Evolutionary conservation across 2,113 vertebrate species (phyloP).

Genomic region (Nerophis ophidion): DNA sequence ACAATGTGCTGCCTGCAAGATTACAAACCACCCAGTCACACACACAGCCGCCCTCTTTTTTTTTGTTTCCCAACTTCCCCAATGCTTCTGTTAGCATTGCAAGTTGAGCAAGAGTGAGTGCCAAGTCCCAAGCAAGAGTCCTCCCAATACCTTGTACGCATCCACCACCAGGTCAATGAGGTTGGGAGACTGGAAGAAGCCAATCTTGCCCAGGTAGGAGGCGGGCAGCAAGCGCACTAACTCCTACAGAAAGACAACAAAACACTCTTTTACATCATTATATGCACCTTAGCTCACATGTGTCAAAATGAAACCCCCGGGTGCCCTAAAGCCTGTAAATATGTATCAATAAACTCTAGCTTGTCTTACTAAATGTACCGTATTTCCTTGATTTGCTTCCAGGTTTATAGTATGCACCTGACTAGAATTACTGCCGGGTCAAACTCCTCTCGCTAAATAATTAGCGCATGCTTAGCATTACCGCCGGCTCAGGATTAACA

Average conservation of each 20-base stretch:
- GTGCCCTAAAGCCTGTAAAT: too few relatives aligned
- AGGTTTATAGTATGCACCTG: too few relatives aligned
- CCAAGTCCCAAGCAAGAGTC: neutral
- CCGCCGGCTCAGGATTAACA: too few relatives aligned
- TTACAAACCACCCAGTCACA: conserved; percentile 30
- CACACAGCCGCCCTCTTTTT: conserved; percentile 2
- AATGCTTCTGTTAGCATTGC: conserved; percentile 7
- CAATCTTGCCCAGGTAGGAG: conserved; percentile 82
- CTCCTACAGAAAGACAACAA: conserved; percentile 64
- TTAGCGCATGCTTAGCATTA: too few relatives aligned
- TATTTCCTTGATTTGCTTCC: too few relatives aligned
- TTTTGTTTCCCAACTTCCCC: conserved; percentile 4
- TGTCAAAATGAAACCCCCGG: too few relatives aligned
- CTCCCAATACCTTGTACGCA: conserved; percentile 84
- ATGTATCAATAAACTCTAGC: too few relatives aligned
- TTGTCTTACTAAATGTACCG: too few relatives aligned
- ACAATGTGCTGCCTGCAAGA: conserved; percentile 69
- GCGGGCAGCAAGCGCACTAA: conserved; percentile 85
- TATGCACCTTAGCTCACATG: too few relatives aligned
- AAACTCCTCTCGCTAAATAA: too few relatives aligned
- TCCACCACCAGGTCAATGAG: conserved; percentile 91
- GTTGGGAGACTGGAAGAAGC: conserved; percentile 84
- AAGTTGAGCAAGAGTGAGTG: neutral
- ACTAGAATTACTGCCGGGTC: too few relatives aligned
- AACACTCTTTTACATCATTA: neutral